These are phyloP conservation scores for Antennarius maculatus DNA, from an alignment of 2,797 vertebrate genomes.

Conservation along the genomic window DNA sequence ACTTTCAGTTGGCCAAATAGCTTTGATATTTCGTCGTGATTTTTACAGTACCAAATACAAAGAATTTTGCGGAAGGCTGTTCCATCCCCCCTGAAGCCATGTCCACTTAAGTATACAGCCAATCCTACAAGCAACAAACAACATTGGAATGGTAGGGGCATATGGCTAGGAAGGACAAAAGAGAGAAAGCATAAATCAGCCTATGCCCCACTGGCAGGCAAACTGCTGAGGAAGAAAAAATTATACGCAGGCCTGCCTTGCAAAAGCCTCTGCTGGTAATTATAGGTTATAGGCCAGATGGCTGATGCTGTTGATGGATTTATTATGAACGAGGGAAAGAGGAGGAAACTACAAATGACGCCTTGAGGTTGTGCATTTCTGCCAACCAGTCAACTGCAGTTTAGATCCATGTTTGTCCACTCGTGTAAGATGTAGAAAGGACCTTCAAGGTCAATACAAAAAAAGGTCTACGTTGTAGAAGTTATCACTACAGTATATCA, in stretches of 20 bases:
- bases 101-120: slow-evolving; percentile 2
- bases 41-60: too few species aligned
- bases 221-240: slow-evolving; percentile 56
- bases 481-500: too few species aligned
- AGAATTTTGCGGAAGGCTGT: not conserved
- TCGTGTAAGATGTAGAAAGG: not conserved
- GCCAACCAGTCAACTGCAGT: not conserved
- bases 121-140: slow-evolving; percentile 35
- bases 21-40: too few species aligned
- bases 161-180: slow-evolving; percentile 36
- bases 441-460: not conserved
- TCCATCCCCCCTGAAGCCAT: slow-evolving; percentile 3
- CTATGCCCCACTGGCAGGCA: slow-evolving; percentile 43
- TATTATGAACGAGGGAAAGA: slow-evolving; percentile 45
- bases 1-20: too few species aligned
- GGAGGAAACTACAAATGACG: slow-evolving; percentile 5
- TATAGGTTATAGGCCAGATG: slow-evolving; percentile 54
- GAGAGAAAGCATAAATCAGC: slow-evolving; percentile 19
- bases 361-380: not conserved
- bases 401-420: not conserved
- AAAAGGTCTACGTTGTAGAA: too few species aligned
- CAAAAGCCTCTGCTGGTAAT: slow-evolving; percentile 45
- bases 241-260: slow-evolving; percentile 22
- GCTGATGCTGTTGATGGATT: slow-evolving; percentile 39
- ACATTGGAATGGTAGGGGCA: slow-evolving; percentile 39